Conservation (phyloP, 2,888 invertebrate genomes). For the Trilocha varians region DNA sequence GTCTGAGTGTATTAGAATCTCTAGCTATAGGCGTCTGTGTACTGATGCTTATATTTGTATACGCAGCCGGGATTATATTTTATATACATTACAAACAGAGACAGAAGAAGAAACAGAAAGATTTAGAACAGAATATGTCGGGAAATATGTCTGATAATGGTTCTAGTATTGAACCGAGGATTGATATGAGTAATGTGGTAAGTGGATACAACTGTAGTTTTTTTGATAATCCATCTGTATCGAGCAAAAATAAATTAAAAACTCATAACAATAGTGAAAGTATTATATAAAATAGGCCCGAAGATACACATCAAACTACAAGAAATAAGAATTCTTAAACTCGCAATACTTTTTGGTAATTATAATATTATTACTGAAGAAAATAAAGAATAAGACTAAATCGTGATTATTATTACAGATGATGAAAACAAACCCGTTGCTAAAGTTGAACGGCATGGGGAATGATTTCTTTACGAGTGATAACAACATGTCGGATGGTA, state of each 20-base stretch:
- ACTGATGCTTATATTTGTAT: conserved; percentile 83
- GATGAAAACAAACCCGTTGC: conserved; percentile 57
- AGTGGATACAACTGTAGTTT: conserved; percentile 12
- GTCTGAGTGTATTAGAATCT: conserved; percentile 83
- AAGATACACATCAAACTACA: too few relatives aligned
- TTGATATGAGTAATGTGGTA: conserved; percentile 64
- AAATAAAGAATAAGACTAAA: too few relatives aligned
- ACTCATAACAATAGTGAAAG: too few relatives aligned
- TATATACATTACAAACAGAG: conserved; percentile 83
- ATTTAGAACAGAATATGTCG: conserved; percentile 48
- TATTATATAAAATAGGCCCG: too few relatives aligned
- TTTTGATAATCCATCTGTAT: too few relatives aligned
- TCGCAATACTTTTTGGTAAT: too few relatives aligned
- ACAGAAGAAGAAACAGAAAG: conserved; percentile 70
- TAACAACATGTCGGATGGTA: conserved; percentile 52
- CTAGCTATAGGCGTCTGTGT: conserved; percentile 87
- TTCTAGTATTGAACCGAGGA: conserved; percentile 48
- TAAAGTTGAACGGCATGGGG: conserved; percentile 44
- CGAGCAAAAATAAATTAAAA: too few relatives aligned
- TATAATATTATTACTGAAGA: too few relatives aligned
- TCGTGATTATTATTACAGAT: too few relatives aligned
- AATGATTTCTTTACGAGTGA: conserved; percentile 45
- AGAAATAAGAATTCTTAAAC: too few relatives aligned
- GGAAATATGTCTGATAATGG: conserved; percentile 47
- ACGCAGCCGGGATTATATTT: conserved; percentile 87